Percentiles rank a stretch among this genome's conserved stretches.
These are phyloP conservation scores for Anhinga anhinga DNA, from an alignment of 2,113 vertebrate species.

Conservation along the genomic window DNA sequence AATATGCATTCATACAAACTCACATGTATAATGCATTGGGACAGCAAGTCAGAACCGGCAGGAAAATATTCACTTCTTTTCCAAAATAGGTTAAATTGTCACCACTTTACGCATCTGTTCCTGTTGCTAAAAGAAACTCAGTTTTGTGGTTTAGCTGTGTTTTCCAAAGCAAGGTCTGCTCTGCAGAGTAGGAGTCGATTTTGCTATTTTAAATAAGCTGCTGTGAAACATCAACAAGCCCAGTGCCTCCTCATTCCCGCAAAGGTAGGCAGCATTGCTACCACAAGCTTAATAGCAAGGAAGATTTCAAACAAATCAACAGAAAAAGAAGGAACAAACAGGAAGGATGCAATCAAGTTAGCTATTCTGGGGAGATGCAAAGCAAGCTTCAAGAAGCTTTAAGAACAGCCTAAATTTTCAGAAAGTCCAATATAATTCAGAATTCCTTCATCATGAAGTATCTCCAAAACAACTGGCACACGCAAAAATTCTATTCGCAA, in stretches of 20 bases:
- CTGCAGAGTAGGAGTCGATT: background rate
- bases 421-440: background rate
- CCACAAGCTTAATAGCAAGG: background rate
- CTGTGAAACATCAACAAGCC: background rate
- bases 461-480: background rate
- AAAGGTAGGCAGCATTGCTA: background rate
- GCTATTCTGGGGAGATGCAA: background rate
- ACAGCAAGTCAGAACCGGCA: background rate
- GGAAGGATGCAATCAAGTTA: background rate
- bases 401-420: background rate
- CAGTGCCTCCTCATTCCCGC: background rate
- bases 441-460: background rate
- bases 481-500: background rate
- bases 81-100: background rate
- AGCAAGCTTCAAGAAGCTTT: background rate
- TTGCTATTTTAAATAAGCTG: background rate
- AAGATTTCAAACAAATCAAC: background rate
- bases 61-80: background rate
- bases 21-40: background rate
- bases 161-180: background rate
- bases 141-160: background rate
- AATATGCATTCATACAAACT: background rate
- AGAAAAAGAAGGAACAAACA: background rate
- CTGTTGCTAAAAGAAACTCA: background rate
- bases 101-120: background rate